Evolutionary conservation across 2,113 vertebrate species (phyloP).

Genomic region (pig (Sus scrofa)): T2T-Sscrofa CM000813.6:111532501-111533000

Average conservation of each 20-base stretch:
- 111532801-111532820: constrained; percentile 66
- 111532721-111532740: constrained; percentile 38
- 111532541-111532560: constrained; percentile 49
- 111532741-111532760: not conserved
- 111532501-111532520: not conserved
- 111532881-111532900: constrained; percentile 31
- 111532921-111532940: not conserved
- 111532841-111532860: constrained; percentile 68
- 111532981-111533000: constrained; percentile 74
- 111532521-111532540: not conserved
- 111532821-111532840: constrained; percentile 59
- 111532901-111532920: not conserved
- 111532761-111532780: constrained; percentile 64
- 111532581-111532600: constrained; percentile 57
- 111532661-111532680: constrained; percentile 51
- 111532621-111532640: constrained; percentile 64
- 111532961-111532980: constrained; percentile 61
- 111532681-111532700: not conserved
- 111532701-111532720: constrained; percentile 41
- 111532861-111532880: constrained; percentile 63
- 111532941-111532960: constrained; percentile 67
- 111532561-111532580: not conserved
- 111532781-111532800: not conserved
- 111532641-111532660: constrained; percentile 34
- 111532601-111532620: constrained; percentile 59